Evolutionary conservation across 2,888 invertebrate genomes (phyloP), one percentile per base, ranked within the genome.

Genomic region (Hydriomena furcata): DNA sequence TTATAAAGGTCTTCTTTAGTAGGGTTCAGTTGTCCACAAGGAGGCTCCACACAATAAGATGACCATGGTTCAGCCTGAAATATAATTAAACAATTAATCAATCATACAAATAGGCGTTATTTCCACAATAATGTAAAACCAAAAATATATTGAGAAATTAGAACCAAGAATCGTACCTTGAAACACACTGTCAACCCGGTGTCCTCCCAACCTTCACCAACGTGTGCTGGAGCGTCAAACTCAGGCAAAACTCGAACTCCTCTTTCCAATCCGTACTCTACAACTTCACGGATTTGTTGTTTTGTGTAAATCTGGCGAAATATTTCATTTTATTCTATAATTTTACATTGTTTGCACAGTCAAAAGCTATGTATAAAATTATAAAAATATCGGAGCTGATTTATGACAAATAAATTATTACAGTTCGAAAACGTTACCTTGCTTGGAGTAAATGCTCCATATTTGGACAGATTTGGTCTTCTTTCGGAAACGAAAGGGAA

Each of bases 231-330:
- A 43, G 96, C 96, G 79, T 98, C 97, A 70, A 97, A 95, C 87
- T 98, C 98, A 0, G 98, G 98, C 67, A 98, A 76, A 6, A 98
- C 94, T 28, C 97, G 92, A 43, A 98, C 94, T 0, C 98, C 98
- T 35, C 96, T 91, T 21, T 92, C 85, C 10, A 93, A 79, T 0
- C 93, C 97, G 68, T 92, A 96, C 32, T 94, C 91, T 0, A 96
- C 92, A 30, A 93, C 68, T 7, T 92, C 92, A 1, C 70, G 70
- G n/a, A 94, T 88, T 38, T 89, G 86, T 35, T 86, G 69, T 42
- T 89, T 86, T 0, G 90, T 91, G 73, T 94, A 94, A 1, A 94
- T 76, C 91, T 91, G 54, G 1, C n/a, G n/a, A n/a, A n/a, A n/a
- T n/a, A n/a, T n/a, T n/a, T n/a, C n/a, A n/a, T n/a, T n/a, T n/a